Percentiles rank a stretch among this genome's conserved stretches.
Conservation (phyloP, 2,888 invertebrate species). For the Sarcophaga rosellei region DNA sequence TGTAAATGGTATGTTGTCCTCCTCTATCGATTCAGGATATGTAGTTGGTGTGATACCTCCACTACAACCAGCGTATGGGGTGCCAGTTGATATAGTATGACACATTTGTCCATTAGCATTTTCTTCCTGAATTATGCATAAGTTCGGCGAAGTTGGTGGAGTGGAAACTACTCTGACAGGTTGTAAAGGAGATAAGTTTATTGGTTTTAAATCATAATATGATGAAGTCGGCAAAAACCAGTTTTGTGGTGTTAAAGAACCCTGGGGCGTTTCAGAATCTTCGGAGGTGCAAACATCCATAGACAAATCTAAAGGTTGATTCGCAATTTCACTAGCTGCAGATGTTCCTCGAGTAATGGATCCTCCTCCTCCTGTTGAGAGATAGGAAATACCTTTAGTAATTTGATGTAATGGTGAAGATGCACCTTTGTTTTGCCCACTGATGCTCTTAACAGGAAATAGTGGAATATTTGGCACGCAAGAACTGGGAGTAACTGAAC, state of each 20-base stretch:
- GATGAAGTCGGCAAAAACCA: conserved; percentile 78
- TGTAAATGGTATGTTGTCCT: conserved; percentile 70
- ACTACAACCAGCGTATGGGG: conserved; percentile 78
- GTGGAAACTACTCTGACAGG: conserved; percentile 80
- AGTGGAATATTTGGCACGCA: conserved; percentile 74
- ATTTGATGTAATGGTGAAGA: conserved; percentile 86
- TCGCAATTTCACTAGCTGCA: conserved; percentile 78
- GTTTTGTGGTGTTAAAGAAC: conserved; percentile 68
- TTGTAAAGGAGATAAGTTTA: conserved; percentile 80
- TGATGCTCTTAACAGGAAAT: conserved; percentile 75
- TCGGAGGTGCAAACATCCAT: conserved; percentile 78
- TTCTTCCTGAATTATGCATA: conserved; percentile 91
- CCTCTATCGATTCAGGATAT: conserved; percentile 52
- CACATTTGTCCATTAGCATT: conserved; percentile 82
- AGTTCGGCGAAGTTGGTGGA: conserved; percentile 81
- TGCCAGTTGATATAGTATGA: conserved; percentile 77
- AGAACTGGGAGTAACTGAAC: conserved; percentile 79
- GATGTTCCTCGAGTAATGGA: conserved; percentile 90
- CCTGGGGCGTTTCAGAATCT: conserved; percentile 44
- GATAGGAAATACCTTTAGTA: conserved; percentile 87
- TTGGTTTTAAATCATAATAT: conserved; percentile 80
- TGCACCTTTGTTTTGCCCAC: conserved; percentile 74
- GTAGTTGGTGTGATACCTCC: conserved; percentile 71
- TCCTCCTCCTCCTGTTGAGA: conserved; percentile 86
- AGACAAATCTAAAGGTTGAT: conserved; percentile 80